A percentile compares a stretch with the other conserved stretches of the same genome.
These are phyloP conservation scores for Panagrolaimus sp. DNA, from an alignment of 1,140 invertebrate genomes.

Conservation along the genomic window DNA sequence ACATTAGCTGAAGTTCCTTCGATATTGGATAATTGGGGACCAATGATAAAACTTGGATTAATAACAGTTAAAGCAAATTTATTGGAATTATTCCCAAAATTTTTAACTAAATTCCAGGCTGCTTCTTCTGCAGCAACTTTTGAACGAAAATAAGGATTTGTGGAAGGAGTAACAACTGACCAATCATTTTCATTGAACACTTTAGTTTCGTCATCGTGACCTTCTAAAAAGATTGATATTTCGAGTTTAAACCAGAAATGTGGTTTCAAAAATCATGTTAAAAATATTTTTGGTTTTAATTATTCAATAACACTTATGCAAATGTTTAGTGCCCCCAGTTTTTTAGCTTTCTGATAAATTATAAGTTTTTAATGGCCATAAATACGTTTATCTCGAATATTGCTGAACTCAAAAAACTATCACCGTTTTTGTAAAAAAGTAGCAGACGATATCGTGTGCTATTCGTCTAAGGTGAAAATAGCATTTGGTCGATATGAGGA, in stretches of 20 bases:
- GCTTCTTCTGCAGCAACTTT: slow-evolving; percentile 65
- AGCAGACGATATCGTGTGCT: too few relatives aligned
- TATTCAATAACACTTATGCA: too few relatives aligned
- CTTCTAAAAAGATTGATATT: slow-evolving; percentile 49
- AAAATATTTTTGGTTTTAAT: too few relatives aligned
- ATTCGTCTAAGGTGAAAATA: too few relatives aligned
- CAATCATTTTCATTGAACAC: slow-evolving; percentile 64
- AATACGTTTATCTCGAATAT: neutral
- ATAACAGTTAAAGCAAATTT: slow-evolving; percentile 64
- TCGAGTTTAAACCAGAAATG: too few relatives aligned
- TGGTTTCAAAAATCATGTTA: too few relatives aligned
- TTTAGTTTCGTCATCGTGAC: slow-evolving; percentile 57
- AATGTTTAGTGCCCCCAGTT: too few relatives aligned
- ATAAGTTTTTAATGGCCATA: neutral
- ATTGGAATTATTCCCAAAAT: slow-evolving; percentile 46
- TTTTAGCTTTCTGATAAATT: too few relatives aligned
- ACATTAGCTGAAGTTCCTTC: too few relatives aligned
- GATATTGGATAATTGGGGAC: slow-evolving; percentile 61
- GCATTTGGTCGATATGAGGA: too few relatives aligned
- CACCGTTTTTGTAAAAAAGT: too few relatives aligned
- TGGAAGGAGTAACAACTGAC: slow-evolving; percentile 60
- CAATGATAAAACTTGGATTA: slow-evolving; percentile 64
- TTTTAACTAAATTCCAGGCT: slow-evolving; percentile 64
- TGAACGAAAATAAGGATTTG: slow-evolving; percentile 64
- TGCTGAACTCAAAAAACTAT: too few relatives aligned